Evolutionary conservation across 2,888 invertebrate species (phyloP).

Genomic region (Asteroscopus sphinx): DNA sequence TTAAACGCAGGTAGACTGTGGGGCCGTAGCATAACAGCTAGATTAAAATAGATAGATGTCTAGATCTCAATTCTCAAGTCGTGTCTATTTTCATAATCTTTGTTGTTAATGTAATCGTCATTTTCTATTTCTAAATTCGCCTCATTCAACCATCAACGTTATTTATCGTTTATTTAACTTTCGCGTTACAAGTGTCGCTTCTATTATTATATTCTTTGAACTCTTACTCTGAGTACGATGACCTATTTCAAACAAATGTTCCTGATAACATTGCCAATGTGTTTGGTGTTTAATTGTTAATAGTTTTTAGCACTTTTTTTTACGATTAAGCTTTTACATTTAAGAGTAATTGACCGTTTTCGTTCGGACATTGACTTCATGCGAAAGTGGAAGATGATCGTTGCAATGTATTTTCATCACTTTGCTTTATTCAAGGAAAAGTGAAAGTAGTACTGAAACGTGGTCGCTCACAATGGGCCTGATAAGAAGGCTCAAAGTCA

Average conservation of each 20-base stretch:
- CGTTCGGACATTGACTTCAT: neutral
- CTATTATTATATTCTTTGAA: constrained; percentile 42
- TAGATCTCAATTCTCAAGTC: neutral
- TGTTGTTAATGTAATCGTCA: neutral
- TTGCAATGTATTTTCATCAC: no score
- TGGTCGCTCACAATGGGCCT: no score
- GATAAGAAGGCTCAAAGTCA: no score
- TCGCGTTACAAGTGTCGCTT: constrained; percentile 28
- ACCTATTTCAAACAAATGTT: constrained; percentile 48
- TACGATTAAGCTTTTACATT: constrained; percentile 14
- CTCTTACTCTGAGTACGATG: constrained; percentile 37
- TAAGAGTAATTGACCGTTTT: neutral
- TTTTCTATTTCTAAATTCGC: constrained; percentile 6
- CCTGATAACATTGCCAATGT: constrained; percentile 48
- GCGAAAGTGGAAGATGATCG: no score
- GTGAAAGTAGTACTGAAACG: no score
- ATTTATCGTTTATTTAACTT: constrained; percentile 4
- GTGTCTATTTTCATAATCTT: neutral
- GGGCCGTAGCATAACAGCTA: no score
- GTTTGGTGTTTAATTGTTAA: constrained; percentile 26
- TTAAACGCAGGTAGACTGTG: no score
- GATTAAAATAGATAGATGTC: no score
- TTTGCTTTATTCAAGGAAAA: no score
- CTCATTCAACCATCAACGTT: neutral
- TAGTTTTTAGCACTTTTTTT: constrained; percentile 23